Base-by-base conservation (phyloP, 1,140 invertebrate genomes). In the Ostrea edulis region DNA sequence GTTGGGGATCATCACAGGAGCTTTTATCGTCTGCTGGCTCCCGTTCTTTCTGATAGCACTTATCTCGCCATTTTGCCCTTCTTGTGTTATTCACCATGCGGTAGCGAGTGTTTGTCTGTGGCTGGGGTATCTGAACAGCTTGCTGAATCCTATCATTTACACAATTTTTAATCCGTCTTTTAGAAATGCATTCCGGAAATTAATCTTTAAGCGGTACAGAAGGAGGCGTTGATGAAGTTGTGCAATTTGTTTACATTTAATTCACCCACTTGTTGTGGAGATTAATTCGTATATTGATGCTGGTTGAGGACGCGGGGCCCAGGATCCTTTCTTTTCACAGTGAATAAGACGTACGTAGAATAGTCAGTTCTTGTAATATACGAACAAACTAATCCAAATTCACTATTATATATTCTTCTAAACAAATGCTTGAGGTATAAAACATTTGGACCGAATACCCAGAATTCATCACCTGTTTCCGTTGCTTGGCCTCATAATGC, bases 121-220 rank as follows among this genome's bases (percentile, higher is more conserved):
- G 95, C 92, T 95, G 2, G 95, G 95, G 44, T 95, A 95, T 87
- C 90, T 94, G 20, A 95, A 95, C 89, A 94, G 93, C 77, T 89
- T 94, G 35, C 87, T 95, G 9, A 95, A 95, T 89, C 95, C 95
- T 9, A 92, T 95, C 81, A 94, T 95, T 65, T 95, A 95, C 89
- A 95, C 95, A n/a, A 94, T 95, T 52, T 95, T 95, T 90, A 94
- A 94, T 89, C 94, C 94, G 85, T 93, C 93, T 85, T 95, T 95
- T 89, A 89, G 95, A 77, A 92, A 90, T 84, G 94, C 94, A 68
- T 93, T 95, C 92, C 89, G 92, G 62, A 91, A 95, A 92, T 84
- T 92, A 83, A 62, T 89, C 65, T 89, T 89, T 1, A 88, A 86
- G 83, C 53, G 58, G 17, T 65, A 71, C 25, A 85, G 87, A 25